Evolutionary conservation across 2,113 vertebrate species (phyloP), one percentile per base, ranked within the genome.

Genomic region (Brachyistius frenatus): DNA sequence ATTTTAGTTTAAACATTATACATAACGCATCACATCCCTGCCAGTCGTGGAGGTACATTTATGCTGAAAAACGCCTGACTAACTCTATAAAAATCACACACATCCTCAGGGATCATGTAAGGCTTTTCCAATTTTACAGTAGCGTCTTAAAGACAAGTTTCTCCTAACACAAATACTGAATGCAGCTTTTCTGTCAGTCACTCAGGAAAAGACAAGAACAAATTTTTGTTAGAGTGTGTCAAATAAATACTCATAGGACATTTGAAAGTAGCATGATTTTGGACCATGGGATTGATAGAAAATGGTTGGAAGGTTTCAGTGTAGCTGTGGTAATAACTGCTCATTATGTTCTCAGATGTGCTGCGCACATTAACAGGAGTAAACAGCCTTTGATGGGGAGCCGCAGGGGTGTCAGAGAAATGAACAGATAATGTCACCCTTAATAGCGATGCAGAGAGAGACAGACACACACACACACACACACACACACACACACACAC

Each of bases 351-450:
- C 73, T 79, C 65, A 72, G 78, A 89, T 74, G 76, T 80, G 75
- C 69, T 16, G 80, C 10, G 15, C 65, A 73, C 70, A 88, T 86
- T 86, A 86, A 60, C 56, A 74, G 68, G 49, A 86, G 50, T 58
- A 75, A 88, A 83, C 67, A 74, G 33, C 66, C 71, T 77, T 81
- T 81, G 73, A 83, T 87, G 71, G 81, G 66, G 77, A 86, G 85
- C 81, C 41, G 37, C 68, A 83, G 80, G 84, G 82, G 47, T 78
- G 84, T 79, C 67, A 58, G 37, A 49, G 36, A 76, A 77, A 81
- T 49, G 69, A 86, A 80, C 70, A 78, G 67, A 80, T 78, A 79
- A 74, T 82, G 60, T 86, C 76, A 85, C 66, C 66, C 72, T 60
- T 72, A 73, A 62, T 57, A 61, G 62, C 44, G 14, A 56, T 37